These are phyloP conservation scores for Spodoptera frugiperda DNA, from an alignment of 1,140 invertebrate genomes.

Conservation along the genomic window DNA sequence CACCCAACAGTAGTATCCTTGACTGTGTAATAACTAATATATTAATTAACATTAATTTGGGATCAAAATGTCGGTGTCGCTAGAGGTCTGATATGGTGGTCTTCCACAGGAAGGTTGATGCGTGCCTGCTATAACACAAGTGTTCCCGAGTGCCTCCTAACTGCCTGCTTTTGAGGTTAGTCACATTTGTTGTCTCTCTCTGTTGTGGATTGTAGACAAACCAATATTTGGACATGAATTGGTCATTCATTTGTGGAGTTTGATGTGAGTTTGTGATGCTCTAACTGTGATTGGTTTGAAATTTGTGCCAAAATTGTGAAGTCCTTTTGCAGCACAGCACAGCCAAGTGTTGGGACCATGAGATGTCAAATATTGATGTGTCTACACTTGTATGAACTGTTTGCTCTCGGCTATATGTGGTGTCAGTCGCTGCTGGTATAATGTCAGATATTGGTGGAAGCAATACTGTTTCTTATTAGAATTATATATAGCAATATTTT, in stretches of 20 bases:
- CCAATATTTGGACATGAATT: conserved; percentile 37
- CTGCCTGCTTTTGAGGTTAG: conserved; percentile 84
- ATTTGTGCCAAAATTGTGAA: conserved; percentile 26
- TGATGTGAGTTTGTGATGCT: conserved; percentile 12
- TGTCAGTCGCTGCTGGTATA: conserved; percentile 15
- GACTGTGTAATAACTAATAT: conserved; percentile 74
- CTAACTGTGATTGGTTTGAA: conserved; percentile 16
- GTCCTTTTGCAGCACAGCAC: conserved; percentile 2
- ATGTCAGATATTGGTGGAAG: neutral
- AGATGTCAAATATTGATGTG: conserved; percentile 26
- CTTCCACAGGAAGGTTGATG: conserved; percentile 82
- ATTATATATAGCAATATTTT: no score
- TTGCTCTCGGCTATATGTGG: neutral
- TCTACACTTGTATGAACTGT: conserved; percentile 7
- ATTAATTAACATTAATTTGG: conserved; percentile 70
- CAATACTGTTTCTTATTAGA: no score
- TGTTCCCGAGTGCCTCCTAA: conserved; percentile 82
- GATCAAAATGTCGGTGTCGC: conserved; percentile 62
- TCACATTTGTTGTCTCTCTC: conserved; percentile 62
- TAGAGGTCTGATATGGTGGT: conserved; percentile 72
- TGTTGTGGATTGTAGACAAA: conserved; percentile 26
- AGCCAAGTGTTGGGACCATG: conserved; percentile 16
- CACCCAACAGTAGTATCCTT: conserved; percentile 80
- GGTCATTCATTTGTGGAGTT: conserved; percentile 32
- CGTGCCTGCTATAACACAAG: conserved; percentile 77